Evolutionary conservation across 2,113 vertebrate genomes (phyloP).

Genomic region (Ciconia stormi): DNA sequence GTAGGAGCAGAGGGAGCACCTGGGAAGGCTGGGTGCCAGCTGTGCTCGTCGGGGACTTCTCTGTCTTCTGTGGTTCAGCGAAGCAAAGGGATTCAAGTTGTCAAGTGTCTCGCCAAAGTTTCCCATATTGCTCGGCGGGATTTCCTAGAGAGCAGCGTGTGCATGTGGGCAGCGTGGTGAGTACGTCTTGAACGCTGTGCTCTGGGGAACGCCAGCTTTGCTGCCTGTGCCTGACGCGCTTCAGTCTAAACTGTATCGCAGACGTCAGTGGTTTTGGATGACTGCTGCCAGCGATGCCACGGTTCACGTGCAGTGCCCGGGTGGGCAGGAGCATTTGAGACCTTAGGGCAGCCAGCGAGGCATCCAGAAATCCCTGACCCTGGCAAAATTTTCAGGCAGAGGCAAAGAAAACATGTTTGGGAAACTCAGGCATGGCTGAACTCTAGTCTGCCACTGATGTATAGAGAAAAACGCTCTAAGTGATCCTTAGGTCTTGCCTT

Average conservation of each 20-base stretch:
- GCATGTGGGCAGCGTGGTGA: rapidly evolving
- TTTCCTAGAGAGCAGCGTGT: neutral
- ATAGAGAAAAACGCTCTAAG: neutral
- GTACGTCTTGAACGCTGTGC: rapidly evolving
- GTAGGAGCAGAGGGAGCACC: neutral
- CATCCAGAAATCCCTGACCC: neutral
- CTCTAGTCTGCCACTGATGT: neutral
- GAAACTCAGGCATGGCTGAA: neutral
- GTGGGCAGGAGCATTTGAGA: neutral
- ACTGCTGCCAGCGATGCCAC: rapidly evolving
- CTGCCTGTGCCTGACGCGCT: rapidly evolving
- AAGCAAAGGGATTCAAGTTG: too few species aligned
- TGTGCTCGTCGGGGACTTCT: rapidly evolving
- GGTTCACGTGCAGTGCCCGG: rapidly evolving
- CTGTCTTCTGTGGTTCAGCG: neutral
- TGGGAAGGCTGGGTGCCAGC: neutral
- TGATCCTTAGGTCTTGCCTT: neutral
- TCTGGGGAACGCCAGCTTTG: neutral
- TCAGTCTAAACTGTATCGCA: rapidly evolving
- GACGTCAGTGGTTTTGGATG: neutral
- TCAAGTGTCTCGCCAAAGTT: rapidly evolving
- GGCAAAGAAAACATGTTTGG: neutral
- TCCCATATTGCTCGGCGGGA: rapidly evolving
- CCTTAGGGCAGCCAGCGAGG: neutral
- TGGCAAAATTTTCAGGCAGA: neutral